phyloP scores from a whole-genome alignment of 2,888 invertebrate genomes.

The Pogonocherus hispidulus region DNA sequence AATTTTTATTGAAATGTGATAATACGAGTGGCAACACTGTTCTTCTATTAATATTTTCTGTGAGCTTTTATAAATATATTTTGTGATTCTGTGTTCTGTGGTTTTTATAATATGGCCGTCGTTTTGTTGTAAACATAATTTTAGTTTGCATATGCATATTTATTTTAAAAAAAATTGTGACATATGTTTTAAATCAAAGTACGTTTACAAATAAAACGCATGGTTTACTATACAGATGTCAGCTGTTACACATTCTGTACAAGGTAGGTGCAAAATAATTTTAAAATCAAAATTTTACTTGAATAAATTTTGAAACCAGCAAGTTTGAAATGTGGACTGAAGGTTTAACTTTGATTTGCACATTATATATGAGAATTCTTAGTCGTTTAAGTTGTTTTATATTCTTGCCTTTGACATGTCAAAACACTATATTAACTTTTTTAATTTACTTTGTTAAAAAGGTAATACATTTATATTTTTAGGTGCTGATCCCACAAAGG shows the following conservation, averaged over 20 bases:
- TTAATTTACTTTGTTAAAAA: constrained; percentile 4
- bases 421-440: not conserved
- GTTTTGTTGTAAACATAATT: constrained; percentile 69
- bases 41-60: too few species aligned
- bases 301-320: not conserved
- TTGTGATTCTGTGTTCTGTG: too few species aligned
- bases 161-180: constrained; percentile 52
- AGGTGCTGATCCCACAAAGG: constrained; percentile 86
- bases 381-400: too few species aligned
- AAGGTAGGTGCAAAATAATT: constrained; percentile 67
- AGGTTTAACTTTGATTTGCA: too few species aligned
- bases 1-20: too few species aligned
- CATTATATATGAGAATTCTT: too few species aligned
- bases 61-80: too few species aligned
- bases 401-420: too few species aligned
- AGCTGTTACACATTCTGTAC: constrained; percentile 71
- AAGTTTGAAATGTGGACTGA: not conserved
- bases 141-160: constrained; percentile 45
- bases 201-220: constrained; percentile 62
- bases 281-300: constrained; percentile 32
- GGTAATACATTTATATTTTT: constrained; percentile 63
- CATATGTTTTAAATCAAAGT: constrained; percentile 46
- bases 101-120: constrained; percentile 69
- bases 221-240: constrained; percentile 70
- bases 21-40: too few species aligned